A percentile compares a stretch with the other conserved stretches of the same genome.
Evolutionary conservation across 2,797 vertebrate genomes (phyloP).

Genomic region (Lacerta bilineata): DNA sequence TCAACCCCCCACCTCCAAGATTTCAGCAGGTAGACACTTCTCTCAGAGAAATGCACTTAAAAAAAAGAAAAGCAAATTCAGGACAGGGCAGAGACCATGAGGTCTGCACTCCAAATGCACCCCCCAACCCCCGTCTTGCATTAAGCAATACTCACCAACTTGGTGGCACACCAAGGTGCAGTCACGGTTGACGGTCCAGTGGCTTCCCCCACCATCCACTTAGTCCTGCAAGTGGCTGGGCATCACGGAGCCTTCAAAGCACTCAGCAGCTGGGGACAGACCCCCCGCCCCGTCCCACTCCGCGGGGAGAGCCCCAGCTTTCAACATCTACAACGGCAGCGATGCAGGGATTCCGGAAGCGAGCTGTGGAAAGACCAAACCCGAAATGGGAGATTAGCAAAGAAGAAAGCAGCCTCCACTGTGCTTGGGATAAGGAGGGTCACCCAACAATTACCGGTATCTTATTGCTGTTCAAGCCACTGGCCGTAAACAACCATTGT

Average conservation of each 20-base stretch:
- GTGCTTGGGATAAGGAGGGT: neutral
- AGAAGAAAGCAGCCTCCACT: rapidly evolving
- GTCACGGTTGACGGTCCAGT: neutral
- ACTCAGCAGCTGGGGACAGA: neutral
- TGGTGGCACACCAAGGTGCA: neutral
- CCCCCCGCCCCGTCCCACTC: neutral
- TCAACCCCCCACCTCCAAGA: too few species aligned
- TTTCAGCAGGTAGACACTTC: neutral
- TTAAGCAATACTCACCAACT: conserved; percentile 14
- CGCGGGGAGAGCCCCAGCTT: neutral
- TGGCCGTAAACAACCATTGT: too few species aligned
- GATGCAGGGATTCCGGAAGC: neutral
- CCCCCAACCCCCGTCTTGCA: neutral
- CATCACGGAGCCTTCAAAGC: neutral
- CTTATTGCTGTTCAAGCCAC: too few species aligned
- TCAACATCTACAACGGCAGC: neutral
- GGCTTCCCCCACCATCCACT: neutral
- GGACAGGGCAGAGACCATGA: too few species aligned
- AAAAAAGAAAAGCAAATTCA: too few species aligned
- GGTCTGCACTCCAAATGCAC: neutral
- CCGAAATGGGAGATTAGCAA: neutral
- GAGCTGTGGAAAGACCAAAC: neutral
- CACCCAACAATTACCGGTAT: too few species aligned
- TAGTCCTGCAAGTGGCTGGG: neutral
- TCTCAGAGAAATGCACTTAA: neutral